Evolutionary conservation across 2,113 vertebrate genomes (phyloP), one percentile per base, ranked within the genome.

Genomic region (Boleophthalmus pectinirostris): DNA sequence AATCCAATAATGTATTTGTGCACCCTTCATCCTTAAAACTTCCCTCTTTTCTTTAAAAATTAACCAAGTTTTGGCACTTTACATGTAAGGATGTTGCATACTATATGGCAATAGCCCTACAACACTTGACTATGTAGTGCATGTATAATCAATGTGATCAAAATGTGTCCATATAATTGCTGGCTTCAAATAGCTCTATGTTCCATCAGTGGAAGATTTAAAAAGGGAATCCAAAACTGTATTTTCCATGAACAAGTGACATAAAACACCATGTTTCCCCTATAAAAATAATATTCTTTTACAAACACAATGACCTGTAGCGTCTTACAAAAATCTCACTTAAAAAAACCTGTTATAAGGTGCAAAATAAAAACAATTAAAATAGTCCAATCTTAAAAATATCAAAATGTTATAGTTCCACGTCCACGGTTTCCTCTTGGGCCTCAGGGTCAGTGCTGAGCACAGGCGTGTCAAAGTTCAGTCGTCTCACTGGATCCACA

Each of bases 341-440:
- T 46, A 21, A 66, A 47, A 66, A 47, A 66, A 66, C 21, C 12
- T 20, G 20, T 66, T 66, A 46, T 66, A 46, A 66, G 64, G 64
- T 45, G 43, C 64, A 21, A 66, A 66, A 66, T 45, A 66, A 46
- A 66, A 47, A 66, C 7, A 1, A 2, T 66, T n/a, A 14, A 23
- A 15, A 47, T 35, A 66, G 43, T 43, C 35, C 64, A 43, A 15
- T 21, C 64, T 46, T n/a, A 66, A 45, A 47, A 47, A 14, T 46
- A 46, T n/a, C 64, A 46, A 46, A 66, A 16, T 47, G 20, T 78
- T 46, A 90, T 8, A 85, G 43, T 16, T 91, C 91, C 2, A 91
- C 70, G 0, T 93, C 91, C 72, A 93, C 82, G 0, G 69, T 85
- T 29, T 91, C 91, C 0, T 89, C 87, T 0, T 90, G 84, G 15